Evolutionary conservation across 2,113 vertebrate genomes (phyloP).

Genomic region (Perognathus longimembris): DNA sequence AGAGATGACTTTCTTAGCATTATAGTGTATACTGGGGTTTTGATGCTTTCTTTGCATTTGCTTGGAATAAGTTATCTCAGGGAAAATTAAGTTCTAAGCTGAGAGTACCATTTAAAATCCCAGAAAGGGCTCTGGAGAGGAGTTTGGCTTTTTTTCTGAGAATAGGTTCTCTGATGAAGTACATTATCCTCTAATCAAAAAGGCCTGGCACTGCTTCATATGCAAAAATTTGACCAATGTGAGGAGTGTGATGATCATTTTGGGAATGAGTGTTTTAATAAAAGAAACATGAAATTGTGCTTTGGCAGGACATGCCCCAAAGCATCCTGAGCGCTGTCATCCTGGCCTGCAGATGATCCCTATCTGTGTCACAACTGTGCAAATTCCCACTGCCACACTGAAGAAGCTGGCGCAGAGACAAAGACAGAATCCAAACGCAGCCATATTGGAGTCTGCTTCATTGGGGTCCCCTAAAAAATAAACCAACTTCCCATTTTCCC

Average conservation of each 20-base stretch:
- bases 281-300: conserved; percentile 60
- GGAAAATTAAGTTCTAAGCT: conserved; percentile 73
- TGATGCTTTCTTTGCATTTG: conserved; percentile 54
- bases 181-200: conserved; percentile 57
- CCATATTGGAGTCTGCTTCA: neutral
- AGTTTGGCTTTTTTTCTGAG: conserved; percentile 56
- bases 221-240: conserved; percentile 48
- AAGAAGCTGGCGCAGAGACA: conserved; percentile 15
- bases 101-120: conserved; percentile 60
- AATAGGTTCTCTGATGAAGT: conserved; percentile 70
- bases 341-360: conserved; percentile 45
- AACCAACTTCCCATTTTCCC: neutral
- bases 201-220: conserved; percentile 47
- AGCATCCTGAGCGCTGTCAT: neutral
- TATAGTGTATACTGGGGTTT: neutral
- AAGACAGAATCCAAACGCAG: neutral
- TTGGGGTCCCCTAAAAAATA: neutral
- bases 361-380: neutral
- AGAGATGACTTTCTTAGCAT: conserved; percentile 49
- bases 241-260: neutral
- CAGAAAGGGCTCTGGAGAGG: conserved; percentile 57
- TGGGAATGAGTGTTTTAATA: conserved; percentile 69
- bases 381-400: conserved; percentile 16
- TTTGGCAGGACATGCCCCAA: conserved; percentile 45
- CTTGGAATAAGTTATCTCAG: conserved; percentile 56